Evolutionary conservation across 2,888 invertebrate genomes (phyloP).

Genomic region (Melieria crassipennis): DNA sequence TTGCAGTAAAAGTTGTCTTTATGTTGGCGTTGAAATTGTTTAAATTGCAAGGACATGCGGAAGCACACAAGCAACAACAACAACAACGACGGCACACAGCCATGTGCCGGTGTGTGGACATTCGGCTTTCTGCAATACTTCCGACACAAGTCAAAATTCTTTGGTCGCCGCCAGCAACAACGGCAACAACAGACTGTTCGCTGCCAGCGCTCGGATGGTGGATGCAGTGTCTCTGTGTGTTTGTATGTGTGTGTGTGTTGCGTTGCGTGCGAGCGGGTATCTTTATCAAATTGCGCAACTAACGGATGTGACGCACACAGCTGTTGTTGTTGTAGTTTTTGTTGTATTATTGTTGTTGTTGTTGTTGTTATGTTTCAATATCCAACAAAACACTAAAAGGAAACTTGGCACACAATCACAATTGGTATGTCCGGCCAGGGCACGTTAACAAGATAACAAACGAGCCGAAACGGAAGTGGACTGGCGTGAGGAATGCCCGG

Average conservation of each 20-base stretch:
- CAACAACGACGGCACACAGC: not conserved
- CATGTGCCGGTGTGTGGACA: conserved; percentile 10
- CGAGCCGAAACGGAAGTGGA: not conserved
- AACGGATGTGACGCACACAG: conserved; percentile 37
- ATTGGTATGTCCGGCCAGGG: conserved; percentile 46
- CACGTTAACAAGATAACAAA: conserved; percentile 45
- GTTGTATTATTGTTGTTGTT: conserved; percentile 23
- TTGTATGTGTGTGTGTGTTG: not conserved
- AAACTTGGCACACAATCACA: conserved; percentile 39
- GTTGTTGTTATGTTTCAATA: conserved; percentile 45
- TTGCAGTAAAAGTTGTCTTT: conserved; percentile 26
- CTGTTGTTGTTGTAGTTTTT: conserved; percentile 8
- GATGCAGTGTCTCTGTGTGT: not conserved
- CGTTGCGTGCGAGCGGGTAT: conserved; percentile 36
- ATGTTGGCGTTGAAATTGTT: not conserved
- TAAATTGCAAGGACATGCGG: conserved; percentile 16
- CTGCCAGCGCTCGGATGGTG: not conserved
- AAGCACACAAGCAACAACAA: conserved; percentile 1
- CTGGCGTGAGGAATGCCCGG: too few relatives aligned
- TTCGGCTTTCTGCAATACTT: conserved; percentile 10
- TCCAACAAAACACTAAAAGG: conserved; percentile 40
- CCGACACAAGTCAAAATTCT: conserved; percentile 24
- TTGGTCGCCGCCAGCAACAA: not conserved
- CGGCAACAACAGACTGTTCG: not conserved
- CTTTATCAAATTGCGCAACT: conserved; percentile 47